phyloP scores from a whole-genome alignment of 2,888 invertebrate genomes.

The Thyatira batis region DNA sequence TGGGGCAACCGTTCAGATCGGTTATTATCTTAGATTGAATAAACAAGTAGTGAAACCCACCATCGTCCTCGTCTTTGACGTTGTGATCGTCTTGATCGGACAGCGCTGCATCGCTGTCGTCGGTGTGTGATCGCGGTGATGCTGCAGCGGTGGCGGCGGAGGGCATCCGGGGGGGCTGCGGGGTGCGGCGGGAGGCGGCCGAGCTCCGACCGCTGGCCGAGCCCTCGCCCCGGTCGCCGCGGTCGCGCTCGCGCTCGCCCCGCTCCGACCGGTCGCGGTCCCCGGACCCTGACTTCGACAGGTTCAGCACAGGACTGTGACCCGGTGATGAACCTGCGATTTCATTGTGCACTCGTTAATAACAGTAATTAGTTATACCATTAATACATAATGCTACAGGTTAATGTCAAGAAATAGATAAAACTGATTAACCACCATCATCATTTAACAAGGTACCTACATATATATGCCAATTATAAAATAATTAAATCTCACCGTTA shows the following conservation, averaged over 20 bases:
- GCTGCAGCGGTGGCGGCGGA: constrained; percentile 83
- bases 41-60: constrained; percentile 62
- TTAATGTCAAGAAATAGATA: neutral
- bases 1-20: no score
- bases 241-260: constrained; percentile 84
- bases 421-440: neutral
- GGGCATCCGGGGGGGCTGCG: constrained; percentile 78
- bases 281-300: constrained; percentile 93
- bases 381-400: neutral
- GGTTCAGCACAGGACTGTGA: constrained; percentile 95
- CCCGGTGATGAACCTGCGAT: constrained; percentile 90
- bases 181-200: constrained; percentile 84
- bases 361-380: neutral
- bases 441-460: no score
- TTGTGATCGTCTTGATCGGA: constrained; percentile 94
- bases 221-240: constrained; percentile 73
- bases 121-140: constrained; percentile 88
- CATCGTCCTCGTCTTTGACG: constrained; percentile 91
- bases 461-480: neutral
- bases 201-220: constrained; percentile 80
- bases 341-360: neutral
- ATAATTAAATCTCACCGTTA: constrained; percentile 85
- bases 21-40: no score
- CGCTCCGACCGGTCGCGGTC: constrained; percentile 86
- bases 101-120: constrained; percentile 91